These are phyloP conservation scores for Miniopterus natalensis DNA, from an alignment of 2,113 vertebrate genomes.

Conservation along the genomic window DNA sequence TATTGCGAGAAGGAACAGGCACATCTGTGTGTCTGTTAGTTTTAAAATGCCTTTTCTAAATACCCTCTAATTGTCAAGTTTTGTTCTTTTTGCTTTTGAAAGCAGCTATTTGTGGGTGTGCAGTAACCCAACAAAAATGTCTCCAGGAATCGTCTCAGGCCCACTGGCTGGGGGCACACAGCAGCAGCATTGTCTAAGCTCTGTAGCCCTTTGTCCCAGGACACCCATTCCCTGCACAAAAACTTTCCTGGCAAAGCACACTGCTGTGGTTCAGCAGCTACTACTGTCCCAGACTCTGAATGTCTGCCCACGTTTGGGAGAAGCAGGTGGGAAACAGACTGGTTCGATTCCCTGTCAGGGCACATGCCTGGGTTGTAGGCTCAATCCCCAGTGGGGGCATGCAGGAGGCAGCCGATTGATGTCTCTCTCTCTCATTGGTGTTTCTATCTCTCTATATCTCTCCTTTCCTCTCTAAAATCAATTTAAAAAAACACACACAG, in stretches of 20 bases:
- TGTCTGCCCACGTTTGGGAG: not conserved
- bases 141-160: constrained; percentile 68
- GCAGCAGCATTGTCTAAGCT: constrained; percentile 70
- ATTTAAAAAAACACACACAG: no score
- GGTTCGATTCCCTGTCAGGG: not conserved
- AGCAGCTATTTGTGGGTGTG: constrained; percentile 81
- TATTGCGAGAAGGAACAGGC: constrained; percentile 54
- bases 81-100: constrained; percentile 49
- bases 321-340: constrained; percentile 44
- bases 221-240: constrained; percentile 37
- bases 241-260: constrained; percentile 63
- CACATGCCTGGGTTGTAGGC: no score
- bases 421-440: no score
- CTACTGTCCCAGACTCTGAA: not conserved
- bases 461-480: no score
- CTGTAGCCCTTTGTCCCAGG: constrained; percentile 72
- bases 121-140: constrained; percentile 83
- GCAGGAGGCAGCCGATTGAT: no score
- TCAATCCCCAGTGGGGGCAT: no score
- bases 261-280: constrained; percentile 4
- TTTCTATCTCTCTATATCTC: no score
- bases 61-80: constrained; percentile 58
- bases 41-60: constrained; percentile 71
- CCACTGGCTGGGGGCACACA: constrained; percentile 70
- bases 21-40: constrained; percentile 55